Evolutionary conservation across 2,797 vertebrate species (phyloP), one percentile per base, ranked within the genome.

Genomic region (Kryptolebias ocellatus): DNA sequence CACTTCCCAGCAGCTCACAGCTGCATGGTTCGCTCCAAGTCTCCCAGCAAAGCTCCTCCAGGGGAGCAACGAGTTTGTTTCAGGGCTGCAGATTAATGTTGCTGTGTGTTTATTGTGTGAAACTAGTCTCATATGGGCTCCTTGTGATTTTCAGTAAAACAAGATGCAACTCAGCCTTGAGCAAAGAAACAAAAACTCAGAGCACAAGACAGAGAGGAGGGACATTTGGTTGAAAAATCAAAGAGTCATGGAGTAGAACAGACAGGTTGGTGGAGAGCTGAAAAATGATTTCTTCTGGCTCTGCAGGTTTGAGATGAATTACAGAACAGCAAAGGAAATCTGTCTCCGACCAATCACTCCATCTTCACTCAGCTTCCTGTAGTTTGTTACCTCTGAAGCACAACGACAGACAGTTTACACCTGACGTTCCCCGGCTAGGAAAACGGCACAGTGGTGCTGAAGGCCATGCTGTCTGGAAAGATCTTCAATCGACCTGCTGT

Each of bases 91-190:
- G 78, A 78, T 72, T 78, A 83, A 64, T 16, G 59, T 67, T 54
- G 47, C 31, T 18, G 66, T 76, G 60, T 70, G 45, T 69, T 71
- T 67, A 66, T 60, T 59, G 47, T 42, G 56, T 31, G 49, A 47
- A 53, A 72, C 55, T 63, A 67, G 57, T 70, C 55, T 64, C 4
- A 4, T 52, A 79, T 59, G 64, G 67, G 71, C 79, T 87, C 80
- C 84, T 66, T 2, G 4, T 20, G 89, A 64, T 64, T 46, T 64
- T 58, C 60, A 71, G 70, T 83, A 83, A 88, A 90, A 92, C 52
- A 11, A 73, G 79, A 91, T 83, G 83, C 66, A 52, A 58, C 50
- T 72, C 24, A 46, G 70, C 64, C 54, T 51, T 12, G 62, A 73
- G 65, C 79, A 86, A 74, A 75, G 73, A 70, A 70, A 75, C 68